Base-by-base conservation (phyloP, 2,888 invertebrate species). In the Tipula lateralis region DNA sequence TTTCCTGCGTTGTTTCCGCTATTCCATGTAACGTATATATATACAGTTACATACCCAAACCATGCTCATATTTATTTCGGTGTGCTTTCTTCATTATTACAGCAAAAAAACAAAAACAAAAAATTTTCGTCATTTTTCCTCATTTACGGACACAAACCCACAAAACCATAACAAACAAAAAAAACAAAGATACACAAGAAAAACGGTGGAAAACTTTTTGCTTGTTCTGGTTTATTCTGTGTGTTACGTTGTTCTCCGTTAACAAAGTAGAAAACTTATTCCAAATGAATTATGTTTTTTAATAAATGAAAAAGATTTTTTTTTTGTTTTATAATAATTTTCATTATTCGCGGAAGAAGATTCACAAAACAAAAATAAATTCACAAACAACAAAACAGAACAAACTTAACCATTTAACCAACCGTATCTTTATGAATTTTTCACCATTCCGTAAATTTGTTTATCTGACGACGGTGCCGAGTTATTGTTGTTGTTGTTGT, bases 261-360 rank as follows among this genome's bases (percentile, higher is more conserved):
- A 66, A 66, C 66, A 66, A 66, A 66, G 66, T 66, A 66, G 66
- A 66, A 66, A 66, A 66, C 66, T 66, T 66, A 66, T 66, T 66
- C 66, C 66, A 24, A 66, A 66, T 66, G 66, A 66, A 66, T 66
- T 66, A 66, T 66, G 66, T 66, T 66, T 66, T 66, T 66, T 66
- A 66, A 66, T 66, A 66, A 66, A 66, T 66, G 66, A 66, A 66
- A 66, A 66, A 66, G 66, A 66, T 13, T 66, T 66, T 24, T 66
- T 66, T 24, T 66, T 24, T 66, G 9, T 24, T 66, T 9, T 24
- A 66, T 66, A 66, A 66, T 66, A 66, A 66, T 66, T 66, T 66
- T 66, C 24, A 66, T 66, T 24, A 12, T 66, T 24, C 66, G 66
- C 24, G 66, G 24, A 66, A 66, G 66, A 24, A 66, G 24, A 66